A percentile compares a stretch with the other conserved stretches of the same genome.
Evolutionary conservation across 2,888 invertebrate species (phyloP).

Genomic region (Tolmerus cingulatus): DNA sequence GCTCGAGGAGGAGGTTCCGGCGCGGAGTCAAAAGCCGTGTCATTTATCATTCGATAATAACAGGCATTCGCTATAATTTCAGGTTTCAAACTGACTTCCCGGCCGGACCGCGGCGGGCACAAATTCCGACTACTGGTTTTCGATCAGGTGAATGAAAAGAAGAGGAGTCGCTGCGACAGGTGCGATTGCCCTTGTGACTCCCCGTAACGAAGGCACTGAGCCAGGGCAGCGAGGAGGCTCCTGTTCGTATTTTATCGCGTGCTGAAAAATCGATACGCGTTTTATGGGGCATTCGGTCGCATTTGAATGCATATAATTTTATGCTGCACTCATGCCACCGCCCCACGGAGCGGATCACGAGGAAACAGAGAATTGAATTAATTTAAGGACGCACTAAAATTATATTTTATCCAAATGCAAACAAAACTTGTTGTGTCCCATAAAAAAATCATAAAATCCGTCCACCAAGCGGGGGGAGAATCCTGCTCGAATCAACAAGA

Average conservation of each 20-base stretch:
- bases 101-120: background rate
- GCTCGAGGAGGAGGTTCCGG: background rate
- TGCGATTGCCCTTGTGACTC: background rate
- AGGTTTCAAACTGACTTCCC: background rate
- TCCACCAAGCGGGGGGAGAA: background rate
- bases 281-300: background rate
- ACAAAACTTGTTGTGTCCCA: background rate
- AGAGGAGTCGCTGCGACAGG: background rate
- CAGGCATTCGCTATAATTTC: conserved; percentile 16
- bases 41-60: conserved; percentile 22
- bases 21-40: background rate
- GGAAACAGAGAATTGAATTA: background rate
- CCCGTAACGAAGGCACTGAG: background rate
- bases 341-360: background rate
- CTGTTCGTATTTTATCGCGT: background rate
- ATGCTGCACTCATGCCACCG: background rate
- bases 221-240: background rate
- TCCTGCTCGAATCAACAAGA: conserved; percentile 25
- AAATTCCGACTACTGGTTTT: conserved; percentile 23
- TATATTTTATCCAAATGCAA: conserved; percentile 4
- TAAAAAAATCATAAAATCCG: conserved; percentile 23
- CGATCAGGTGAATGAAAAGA: background rate
- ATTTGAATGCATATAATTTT: background rate
- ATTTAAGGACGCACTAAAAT: conserved; percentile 11
- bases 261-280: background rate